These are phyloP conservation scores for Clitarchus hookeri DNA, from an alignment of 2,888 invertebrate genomes.

Conservation along the genomic window DNA sequence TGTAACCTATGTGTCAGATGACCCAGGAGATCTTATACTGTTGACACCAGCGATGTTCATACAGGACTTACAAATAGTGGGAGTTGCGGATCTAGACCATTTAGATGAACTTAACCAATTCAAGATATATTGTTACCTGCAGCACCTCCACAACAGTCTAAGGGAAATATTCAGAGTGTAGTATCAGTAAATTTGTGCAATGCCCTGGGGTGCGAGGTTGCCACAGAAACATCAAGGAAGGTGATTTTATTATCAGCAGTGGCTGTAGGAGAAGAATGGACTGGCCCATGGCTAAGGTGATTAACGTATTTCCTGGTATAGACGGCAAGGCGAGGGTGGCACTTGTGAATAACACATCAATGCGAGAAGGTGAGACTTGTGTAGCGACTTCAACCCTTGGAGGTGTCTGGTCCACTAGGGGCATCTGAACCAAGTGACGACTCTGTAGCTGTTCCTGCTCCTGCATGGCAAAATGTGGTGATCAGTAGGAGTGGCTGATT, in stretches of 20 bases:
- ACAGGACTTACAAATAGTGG: neutral
- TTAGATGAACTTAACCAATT: neutral
- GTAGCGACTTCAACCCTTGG: no score
- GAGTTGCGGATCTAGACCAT: neutral
- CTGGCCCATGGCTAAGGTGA: no score
- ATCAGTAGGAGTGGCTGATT: no score
- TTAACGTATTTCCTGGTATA: no score
- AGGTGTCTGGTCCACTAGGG: no score
- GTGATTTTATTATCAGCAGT: neutral
- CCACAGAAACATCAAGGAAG: neutral
- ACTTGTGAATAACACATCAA: no score
- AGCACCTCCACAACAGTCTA: neutral
- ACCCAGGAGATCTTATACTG: constrained; percentile 39
- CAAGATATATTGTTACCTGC: neutral
- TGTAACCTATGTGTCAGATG: constrained; percentile 47
- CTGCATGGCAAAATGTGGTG: no score
- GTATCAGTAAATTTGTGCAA: neutral
- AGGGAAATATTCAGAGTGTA: neutral
- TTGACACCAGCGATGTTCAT: neutral
- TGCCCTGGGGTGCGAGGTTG: neutral
- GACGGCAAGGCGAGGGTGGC: no score
- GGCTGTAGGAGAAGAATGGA: no score
- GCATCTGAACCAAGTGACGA: no score
- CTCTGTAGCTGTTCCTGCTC: no score
- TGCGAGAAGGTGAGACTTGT: no score